Base-by-base conservation (phyloP, 2,113 vertebrate species). In the Callospermophilus lateralis region DNA sequence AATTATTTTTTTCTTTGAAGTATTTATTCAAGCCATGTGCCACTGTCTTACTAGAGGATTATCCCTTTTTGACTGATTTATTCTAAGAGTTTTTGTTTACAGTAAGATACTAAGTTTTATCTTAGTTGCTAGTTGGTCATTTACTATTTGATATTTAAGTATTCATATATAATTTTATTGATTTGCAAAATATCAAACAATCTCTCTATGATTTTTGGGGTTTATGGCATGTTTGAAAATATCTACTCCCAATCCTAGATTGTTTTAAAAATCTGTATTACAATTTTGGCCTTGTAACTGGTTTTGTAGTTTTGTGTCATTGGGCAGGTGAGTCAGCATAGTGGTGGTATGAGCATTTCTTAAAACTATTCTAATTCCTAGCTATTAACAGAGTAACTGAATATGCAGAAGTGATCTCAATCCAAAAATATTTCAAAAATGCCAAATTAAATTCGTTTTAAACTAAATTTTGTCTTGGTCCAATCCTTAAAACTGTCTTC, bases 201-300 rank as follows among this genome's bases (percentile, higher is more conserved):
- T 51, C 11, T 86, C 6, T 88, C 61, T 83, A 70, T 32, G 55
- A 86, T 1, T 63, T 87, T 34, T 17, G 4, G 67, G 20, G 86
- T 96, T 94, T 80, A 4, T 55, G 22, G 76, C 11, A 76, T 73
- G 28, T 90, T 83, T 96, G 22, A 26, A 89, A 96, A 63, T 79
- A 22, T 72, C 13, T 94, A 88, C 8, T 72, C 39, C 26, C 12
- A 81, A 78, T 79, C 37, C 42, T 87, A 51, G 51, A 86, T 77
- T 72, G 92, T 70, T 85, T 37, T 89, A 70, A 80, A 74, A 81
- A 76, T 26, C 19, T 84, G n/a, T 58, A 26, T 88, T 68, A 76
- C 1, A 84, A n/a, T 88, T 93, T 53, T 53, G 51, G 15, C 51
- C 51, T 53, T 53, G 13, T 53, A 53, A 53, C 42, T 63, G 32